Evolutionary conservation across 2,113 vertebrate species (phyloP).

Genomic region (Eolophus roseicapilla): DNA sequence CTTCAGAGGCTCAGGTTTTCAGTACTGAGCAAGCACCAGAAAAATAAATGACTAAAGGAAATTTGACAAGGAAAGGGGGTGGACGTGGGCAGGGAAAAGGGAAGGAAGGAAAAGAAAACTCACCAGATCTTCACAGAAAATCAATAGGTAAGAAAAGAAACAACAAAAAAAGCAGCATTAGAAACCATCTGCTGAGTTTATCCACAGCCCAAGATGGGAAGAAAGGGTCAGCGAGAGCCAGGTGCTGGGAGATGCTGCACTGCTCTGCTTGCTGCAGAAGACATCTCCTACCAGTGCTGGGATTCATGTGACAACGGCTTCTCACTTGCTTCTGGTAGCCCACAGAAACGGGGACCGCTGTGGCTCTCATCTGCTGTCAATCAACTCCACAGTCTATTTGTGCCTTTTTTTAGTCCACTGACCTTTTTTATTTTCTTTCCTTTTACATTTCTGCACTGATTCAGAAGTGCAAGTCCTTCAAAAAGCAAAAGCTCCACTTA

Average conservation of each 20-base stretch:
- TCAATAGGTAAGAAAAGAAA: not conserved
- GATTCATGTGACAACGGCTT: not conserved
- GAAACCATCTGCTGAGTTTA: not conserved
- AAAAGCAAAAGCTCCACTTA: not conserved
- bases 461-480: not conserved
- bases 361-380: not conserved
- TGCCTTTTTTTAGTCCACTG: not conserved
- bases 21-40: not conserved
- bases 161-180: not conserved
- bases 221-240: not conserved
- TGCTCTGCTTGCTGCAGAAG: not conserved
- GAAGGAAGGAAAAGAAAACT: slow-evolving; percentile 13
- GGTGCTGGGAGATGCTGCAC: not conserved
- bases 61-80: slow-evolving; percentile 18
- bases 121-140: slow-evolving; percentile 6
- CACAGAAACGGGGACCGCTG: not conserved
- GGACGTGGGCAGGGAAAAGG: not conserved
- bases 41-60: slow-evolving; percentile 25
- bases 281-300: not conserved
- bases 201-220: not conserved
- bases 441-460: not conserved
- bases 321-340: not conserved
- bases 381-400: not conserved
- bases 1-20: not conserved
- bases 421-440: not conserved